phyloP scores from a whole-genome alignment of 1,140 invertebrate species.

The Ostrea denselamellosa region DNA sequence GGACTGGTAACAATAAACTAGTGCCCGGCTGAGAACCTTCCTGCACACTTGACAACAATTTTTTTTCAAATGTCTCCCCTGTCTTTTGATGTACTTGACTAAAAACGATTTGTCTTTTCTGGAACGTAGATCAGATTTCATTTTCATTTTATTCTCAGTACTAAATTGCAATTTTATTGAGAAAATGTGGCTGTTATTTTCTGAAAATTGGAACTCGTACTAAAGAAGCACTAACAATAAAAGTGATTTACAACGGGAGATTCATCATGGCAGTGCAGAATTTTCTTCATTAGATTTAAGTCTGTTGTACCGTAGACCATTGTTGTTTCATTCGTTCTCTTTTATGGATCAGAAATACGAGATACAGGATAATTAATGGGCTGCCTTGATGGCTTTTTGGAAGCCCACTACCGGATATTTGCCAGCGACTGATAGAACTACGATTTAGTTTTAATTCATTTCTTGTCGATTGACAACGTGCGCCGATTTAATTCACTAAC shows the following conservation, averaged over 20 bases:
- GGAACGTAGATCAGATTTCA: slow-evolving; percentile 36
- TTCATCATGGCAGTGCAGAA: slow-evolving; percentile 30
- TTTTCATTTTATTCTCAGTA: slow-evolving; percentile 21
- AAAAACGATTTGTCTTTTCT: slow-evolving; percentile 41
- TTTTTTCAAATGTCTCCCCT: not conserved
- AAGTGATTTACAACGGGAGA: slow-evolving; percentile 37
- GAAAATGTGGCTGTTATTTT: slow-evolving; percentile 43
- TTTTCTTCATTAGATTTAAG: slow-evolving; percentile 41
- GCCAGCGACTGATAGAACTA: slow-evolving; percentile 36
- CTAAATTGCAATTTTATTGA: slow-evolving; percentile 45
- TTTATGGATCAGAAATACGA: slow-evolving; percentile 45
- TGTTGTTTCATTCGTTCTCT: slow-evolving; percentile 33
- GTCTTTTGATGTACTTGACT: slow-evolving; percentile 6
- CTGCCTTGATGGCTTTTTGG: slow-evolving; percentile 40
- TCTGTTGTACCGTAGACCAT: slow-evolving; percentile 15
- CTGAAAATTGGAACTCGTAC: slow-evolving; percentile 38
- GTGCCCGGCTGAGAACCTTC: slow-evolving; percentile 3
- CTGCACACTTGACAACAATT: slow-evolving; percentile 8
- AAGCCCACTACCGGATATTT: slow-evolving; percentile 38
- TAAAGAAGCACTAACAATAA: slow-evolving; percentile 32
- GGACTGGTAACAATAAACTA: slow-evolving; percentile 9
- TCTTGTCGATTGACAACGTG: slow-evolving; percentile 21
- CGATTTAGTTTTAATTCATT: slow-evolving; percentile 39
- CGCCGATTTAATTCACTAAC: slow-evolving; percentile 30
- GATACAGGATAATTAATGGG: slow-evolving; percentile 42